Base-by-base conservation (phyloP, 2,888 invertebrate genomes). In the Mesorhabditis belari region DNA sequence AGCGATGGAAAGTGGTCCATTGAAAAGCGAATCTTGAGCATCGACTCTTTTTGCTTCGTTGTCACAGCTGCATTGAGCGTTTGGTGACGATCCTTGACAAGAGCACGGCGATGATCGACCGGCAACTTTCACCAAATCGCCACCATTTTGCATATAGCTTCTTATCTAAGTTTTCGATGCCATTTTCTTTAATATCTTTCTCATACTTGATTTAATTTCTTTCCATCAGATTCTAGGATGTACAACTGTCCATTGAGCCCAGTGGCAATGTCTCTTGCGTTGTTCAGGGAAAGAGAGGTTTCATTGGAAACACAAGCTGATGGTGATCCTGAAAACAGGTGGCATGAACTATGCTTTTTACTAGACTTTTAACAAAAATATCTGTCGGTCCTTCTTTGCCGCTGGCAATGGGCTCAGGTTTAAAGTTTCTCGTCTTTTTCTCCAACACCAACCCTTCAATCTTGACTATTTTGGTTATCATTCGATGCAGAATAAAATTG, bases 241-340 rank as follows among this genome's bases (percentile, higher is more conserved):
- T 91, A 94, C 2, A 96, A 84, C 77, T 92, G 90, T 12, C 94
- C 94, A 70, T 89, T 89, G 0, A 92, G 91, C 51, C 91, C 89
- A 81, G 94, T 93, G 1, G 92, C 88, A 74, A 96, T 87, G 0
- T 92, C 90, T 66, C 90, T 84, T 3, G 93, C 91, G 0, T 91
- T 90, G 44, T 92, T 35, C 44, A 35, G n/a, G 12, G n/a, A 17
- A 9, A 35, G 0, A 91, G 90, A 0, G 92, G 93, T 58, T 61
- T 58, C 44, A 35, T 35, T 35, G 26, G 65, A 61, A 19, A 61
- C 62, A 58, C 44, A 35, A 35, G 44, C 44, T n/a, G 44, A 35
- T 35, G 44, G 44, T 35, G 44, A 35, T 9, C 44, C 44, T 35
- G 44, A 35, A 17, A n/a, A 35, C n/a, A n/a, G n/a, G n/a, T n/a